These are phyloP conservation scores for Etheostoma nigrum DNA, from an alignment of 2,797 vertebrate species.

Conservation along the genomic window DNA sequence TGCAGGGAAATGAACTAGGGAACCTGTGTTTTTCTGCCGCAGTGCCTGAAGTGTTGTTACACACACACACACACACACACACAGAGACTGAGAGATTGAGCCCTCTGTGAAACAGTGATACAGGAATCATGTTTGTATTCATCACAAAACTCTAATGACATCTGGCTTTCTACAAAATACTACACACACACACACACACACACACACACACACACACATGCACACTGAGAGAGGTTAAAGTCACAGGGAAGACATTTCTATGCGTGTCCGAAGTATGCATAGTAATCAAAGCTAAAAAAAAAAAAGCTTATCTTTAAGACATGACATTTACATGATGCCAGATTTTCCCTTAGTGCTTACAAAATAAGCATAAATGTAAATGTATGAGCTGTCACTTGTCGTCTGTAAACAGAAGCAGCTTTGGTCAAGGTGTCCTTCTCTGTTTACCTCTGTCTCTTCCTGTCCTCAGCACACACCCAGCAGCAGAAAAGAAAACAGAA, in stretches of 20 bases:
- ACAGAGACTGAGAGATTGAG: not conserved
- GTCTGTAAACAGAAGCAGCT: conserved; percentile 15
- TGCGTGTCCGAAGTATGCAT: too few relatives aligned
- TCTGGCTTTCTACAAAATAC: not conserved
- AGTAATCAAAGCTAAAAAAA: accelerated
- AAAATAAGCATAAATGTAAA: not conserved
- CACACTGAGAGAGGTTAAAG: too few relatives aligned
- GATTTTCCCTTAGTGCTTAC: not conserved
- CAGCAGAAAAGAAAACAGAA: conserved; percentile 8
- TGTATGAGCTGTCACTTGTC: not conserved
- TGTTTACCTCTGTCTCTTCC: conserved; percentile 49
- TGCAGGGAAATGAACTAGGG: conserved; percentile 22
- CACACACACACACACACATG: not conserved
- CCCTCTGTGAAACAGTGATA: conserved; percentile 2
- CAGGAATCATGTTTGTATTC: conserved; percentile 7
- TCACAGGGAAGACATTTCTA: too few relatives aligned
- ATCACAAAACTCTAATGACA: conserved; percentile 1
- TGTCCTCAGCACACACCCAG: conserved; percentile 40
- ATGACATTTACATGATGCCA: not conserved
- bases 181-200: not conserved
- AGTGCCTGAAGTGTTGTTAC: conserved; percentile 27
- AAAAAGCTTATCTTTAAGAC: not conserved
- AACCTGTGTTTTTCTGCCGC: conserved; percentile 43
- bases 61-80: too few relatives aligned
- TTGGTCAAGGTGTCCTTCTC: conserved; percentile 47